phyloP scores from a whole-genome alignment of 2,797 vertebrate species.

The Karalla daura region DNA sequence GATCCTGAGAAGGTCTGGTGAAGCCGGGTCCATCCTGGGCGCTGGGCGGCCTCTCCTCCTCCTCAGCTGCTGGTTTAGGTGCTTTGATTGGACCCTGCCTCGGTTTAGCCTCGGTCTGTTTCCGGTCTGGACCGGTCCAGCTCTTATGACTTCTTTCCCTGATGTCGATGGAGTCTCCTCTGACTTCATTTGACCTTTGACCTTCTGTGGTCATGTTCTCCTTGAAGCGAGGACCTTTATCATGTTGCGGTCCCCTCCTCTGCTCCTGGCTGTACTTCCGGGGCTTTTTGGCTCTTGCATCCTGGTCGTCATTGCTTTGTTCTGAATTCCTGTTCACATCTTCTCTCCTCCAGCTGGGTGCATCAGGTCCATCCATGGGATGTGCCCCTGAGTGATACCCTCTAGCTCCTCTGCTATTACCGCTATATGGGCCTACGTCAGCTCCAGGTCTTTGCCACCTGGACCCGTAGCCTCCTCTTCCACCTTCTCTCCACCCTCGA shows the following conservation, averaged over 20 bases:
- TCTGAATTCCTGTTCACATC: conserved; percentile 67
- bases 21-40: conserved; percentile 30
- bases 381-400: conserved; percentile 22
- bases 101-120: conserved; percentile 52
- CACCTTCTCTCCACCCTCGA: conserved; percentile 68
- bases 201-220: conserved; percentile 69
- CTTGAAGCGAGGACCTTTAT: conserved; percentile 76
- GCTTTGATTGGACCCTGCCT: conserved; percentile 83
- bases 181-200: conserved; percentile 43
- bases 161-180: conserved; percentile 53
- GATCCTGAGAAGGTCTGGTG: conserved; percentile 28
- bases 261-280: conserved; percentile 80
- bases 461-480: conserved; percentile 65
- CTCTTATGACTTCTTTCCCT: conserved; percentile 50
- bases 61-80: conserved; percentile 56
- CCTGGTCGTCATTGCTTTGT: conserved; percentile 79
- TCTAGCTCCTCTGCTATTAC: conserved; percentile 47
- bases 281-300: conserved; percentile 85
- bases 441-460: conserved; percentile 84
- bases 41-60: conserved; percentile 45
- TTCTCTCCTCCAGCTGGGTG: conserved; percentile 78
- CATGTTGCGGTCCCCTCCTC: conserved; percentile 80
- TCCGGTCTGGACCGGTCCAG: conserved; percentile 51
- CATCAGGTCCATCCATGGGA: conserved; percentile 58
- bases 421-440: conserved; percentile 72